phyloP scores from a whole-genome alignment of 2,113 vertebrate genomes.

The Rynchops niger region DNA sequence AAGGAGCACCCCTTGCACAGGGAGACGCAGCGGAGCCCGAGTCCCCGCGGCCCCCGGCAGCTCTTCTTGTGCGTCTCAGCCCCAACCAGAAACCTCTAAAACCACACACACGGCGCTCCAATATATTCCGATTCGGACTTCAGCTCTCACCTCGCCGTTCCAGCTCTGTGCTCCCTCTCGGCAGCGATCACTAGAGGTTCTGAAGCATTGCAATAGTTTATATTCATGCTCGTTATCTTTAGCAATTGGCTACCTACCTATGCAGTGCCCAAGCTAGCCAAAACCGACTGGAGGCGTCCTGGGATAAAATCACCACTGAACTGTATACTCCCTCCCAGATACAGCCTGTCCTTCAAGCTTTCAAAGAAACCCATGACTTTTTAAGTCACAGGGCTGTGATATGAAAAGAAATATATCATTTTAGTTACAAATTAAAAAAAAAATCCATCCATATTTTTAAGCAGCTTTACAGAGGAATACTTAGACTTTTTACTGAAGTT shows the following conservation, averaged over 20 bases:
- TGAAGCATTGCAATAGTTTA: not conserved
- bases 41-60: no score
- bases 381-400: not conserved
- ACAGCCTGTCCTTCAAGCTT: not conserved
- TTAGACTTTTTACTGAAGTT: not conserved
- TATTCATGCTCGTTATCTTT: fast-evolving
- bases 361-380: not conserved
- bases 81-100: fast-evolving
- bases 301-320: no score
- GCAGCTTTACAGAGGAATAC: not conserved
- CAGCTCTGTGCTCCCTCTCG: not conserved
- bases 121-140: fast-evolving
- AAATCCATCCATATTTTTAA: not conserved
- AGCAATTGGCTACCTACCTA: not conserved
- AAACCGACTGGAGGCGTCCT: not conserved
- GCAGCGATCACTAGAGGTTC: not conserved
- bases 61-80: not conserved
- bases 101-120: not conserved
- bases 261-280: not conserved
- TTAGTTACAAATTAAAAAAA: not conserved
- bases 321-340: not conserved
- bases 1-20: fast-evolving
- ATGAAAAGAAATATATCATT: not conserved
- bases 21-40: fast-evolving
- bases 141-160: not conserved